Base-by-base conservation (phyloP, 1,140 invertebrate species). In the Drosophila pseudoobscura region DNA sequence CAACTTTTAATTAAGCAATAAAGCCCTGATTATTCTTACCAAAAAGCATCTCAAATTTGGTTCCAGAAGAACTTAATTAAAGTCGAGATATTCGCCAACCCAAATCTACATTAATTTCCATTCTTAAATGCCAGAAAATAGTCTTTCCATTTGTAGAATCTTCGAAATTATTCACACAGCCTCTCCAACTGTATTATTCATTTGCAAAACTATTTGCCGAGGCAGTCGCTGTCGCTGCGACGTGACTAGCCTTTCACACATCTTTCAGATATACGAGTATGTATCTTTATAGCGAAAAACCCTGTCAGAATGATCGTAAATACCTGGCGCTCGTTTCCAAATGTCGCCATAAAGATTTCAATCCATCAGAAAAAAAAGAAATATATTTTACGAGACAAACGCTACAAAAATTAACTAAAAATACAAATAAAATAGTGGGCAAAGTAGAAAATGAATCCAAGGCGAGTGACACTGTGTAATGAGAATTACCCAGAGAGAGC, bases 371-470 rank as follows among this genome's bases (percentile, higher is more conserved):
- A 51, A 41, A 51, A 51, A 24, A 26, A 51, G 50, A 50, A 31
- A 35, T 43, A 45, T 54, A 55, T 73, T 72, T 61, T 72, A 72
- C 49, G 51, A 73, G 26, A 11, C 58, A 41, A 56, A 45, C 24
- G 15, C 9, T 13, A 70, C 47, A 56, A 39, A 70, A 64, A 73
- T 63, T 70, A 52, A 74, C 53, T 73, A 73, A 62, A 63, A 73
- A 70, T 9, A 9, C 7, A 50, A 26, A 50, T n/a, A 56, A 69
- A 22, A n/a, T 22, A 15, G 50, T 24, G 11, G 9, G 50, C 31
- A 44, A 49, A 69, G 39, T 35, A 62, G 29, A 49, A 54, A 54
- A 53, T 61, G 45, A 61, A 61, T 39, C 4, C 35, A 39, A 39
- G 35, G 56, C 64, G 41, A 56, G 52, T 62, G 58, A 63, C 71